phyloP scores from a whole-genome alignment of 1,140 invertebrate genomes.

The Antheraea mylitta region DNA sequence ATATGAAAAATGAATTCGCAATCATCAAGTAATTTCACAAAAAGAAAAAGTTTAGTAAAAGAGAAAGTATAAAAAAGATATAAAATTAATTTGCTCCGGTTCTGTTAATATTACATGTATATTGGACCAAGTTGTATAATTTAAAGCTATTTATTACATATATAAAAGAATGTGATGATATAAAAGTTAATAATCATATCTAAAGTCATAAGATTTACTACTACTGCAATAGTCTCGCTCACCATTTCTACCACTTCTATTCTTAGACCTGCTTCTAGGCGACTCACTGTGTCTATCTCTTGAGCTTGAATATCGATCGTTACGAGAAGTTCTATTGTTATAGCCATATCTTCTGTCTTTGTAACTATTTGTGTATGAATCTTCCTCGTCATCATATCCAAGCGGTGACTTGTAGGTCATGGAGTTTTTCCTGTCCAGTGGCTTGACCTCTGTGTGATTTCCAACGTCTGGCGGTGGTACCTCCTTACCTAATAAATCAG shows the following conservation, averaged over 20 bases:
- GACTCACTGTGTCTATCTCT: background rate
- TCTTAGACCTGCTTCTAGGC: background rate
- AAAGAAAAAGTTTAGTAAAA: too few species aligned
- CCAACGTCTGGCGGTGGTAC: constrained; percentile 40
- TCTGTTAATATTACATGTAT: too few species aligned
- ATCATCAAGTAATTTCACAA: too few species aligned
- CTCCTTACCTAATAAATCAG: constrained; percentile 43
- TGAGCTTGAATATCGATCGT: background rate
- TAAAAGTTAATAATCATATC: constrained; percentile 39
- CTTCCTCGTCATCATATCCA: constrained; percentile 21
- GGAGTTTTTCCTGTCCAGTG: constrained; percentile 21
- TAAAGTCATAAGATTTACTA: constrained; percentile 34
- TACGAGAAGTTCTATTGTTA: background rate
- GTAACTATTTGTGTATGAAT: constrained; percentile 10
- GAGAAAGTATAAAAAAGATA: too few species aligned
- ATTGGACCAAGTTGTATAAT: too few species aligned
- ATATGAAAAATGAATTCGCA: too few species aligned
- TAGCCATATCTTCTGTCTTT: constrained; percentile 7
- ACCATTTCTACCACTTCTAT: background rate
- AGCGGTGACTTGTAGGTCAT: constrained; percentile 29
- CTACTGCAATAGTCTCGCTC: background rate
- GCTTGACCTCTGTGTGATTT: constrained; percentile 35
- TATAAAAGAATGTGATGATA: background rate
- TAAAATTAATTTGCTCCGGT: too few species aligned
- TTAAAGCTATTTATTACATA: background rate